Percentiles rank a stretch among this genome's conserved stretches.
phyloP scores from a whole-genome alignment of 2,113 vertebrate genomes.

The Muscicapa adusta region DNA sequence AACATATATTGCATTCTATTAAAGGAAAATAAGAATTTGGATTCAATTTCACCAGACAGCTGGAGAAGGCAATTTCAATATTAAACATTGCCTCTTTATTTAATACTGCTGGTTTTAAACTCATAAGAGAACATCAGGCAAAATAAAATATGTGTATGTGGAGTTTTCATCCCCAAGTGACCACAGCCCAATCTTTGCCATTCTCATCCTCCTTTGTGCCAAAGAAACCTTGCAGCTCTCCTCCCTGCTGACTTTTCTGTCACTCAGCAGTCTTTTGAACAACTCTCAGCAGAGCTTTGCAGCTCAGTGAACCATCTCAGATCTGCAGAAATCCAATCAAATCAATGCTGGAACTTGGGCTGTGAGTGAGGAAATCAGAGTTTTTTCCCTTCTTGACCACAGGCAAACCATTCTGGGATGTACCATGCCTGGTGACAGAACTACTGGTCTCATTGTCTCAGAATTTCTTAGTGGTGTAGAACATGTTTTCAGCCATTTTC shows the following conservation, averaged over 20 bases:
- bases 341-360: not conserved
- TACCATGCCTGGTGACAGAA: not conserved
- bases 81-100: not conserved
- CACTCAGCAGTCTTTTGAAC: not conserved
- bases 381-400: not conserved
- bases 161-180: not conserved
- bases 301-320: not conserved
- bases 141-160: not conserved
- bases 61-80: not conserved
- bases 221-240: not conserved
- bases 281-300: not conserved
- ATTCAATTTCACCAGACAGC: not conserved
- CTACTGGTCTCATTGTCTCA: not conserved
- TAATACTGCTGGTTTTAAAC: not conserved
- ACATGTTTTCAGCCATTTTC: not conserved
- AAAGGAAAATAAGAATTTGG: not conserved
- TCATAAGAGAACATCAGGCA: not conserved
- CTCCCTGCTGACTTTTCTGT: not conserved
- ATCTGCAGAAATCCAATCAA: not conserved
- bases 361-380: not conserved
- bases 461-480: not conserved
- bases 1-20: not conserved
- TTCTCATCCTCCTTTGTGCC: not conserved
- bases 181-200: not conserved
- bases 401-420: not conserved